Conservation (phyloP, 2,113 vertebrate genomes). For the Scophthalmus maximus region DNA sequence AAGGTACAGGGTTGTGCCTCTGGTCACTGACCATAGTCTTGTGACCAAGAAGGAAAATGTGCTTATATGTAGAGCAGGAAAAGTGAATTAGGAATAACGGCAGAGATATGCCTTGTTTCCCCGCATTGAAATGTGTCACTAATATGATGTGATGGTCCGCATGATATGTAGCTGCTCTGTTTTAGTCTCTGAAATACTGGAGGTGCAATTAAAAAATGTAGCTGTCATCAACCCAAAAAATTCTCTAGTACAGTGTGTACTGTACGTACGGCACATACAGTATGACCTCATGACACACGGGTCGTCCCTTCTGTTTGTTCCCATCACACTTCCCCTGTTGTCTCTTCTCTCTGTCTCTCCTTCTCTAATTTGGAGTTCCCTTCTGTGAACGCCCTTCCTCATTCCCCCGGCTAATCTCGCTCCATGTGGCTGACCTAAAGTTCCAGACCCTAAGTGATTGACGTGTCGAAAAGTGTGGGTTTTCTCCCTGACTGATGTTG, state of each 20-base stretch:
- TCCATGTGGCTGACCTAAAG: conserved; percentile 48
- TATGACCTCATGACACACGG: background rate
- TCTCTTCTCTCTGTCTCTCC: conserved; percentile 3
- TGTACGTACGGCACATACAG: background rate
- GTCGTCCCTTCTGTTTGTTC: background rate
- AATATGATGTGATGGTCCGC: too few relatives aligned
- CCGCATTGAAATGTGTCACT: too few relatives aligned
- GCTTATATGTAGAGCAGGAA: too few relatives aligned
- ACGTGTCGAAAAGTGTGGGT: conserved; percentile 28
- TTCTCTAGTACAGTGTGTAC: background rate
- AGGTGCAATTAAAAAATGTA: background rate
- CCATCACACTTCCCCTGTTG: background rate
- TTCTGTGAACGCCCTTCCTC: conserved; percentile 19
- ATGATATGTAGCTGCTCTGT: too few relatives aligned
- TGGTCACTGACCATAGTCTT: too few relatives aligned
- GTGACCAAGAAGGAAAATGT: too few relatives aligned
- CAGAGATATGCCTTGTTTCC: too few relatives aligned
- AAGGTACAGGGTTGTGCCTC: too few relatives aligned
- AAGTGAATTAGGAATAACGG: too few relatives aligned
- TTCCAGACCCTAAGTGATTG: conserved; percentile 37
- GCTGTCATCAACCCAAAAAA: background rate
- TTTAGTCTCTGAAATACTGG: background rate
- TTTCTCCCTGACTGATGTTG: conserved; percentile 47
- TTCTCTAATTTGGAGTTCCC: conserved; percentile 18
- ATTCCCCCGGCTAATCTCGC: conserved; percentile 43